Base-by-base conservation (phyloP, 2,113 vertebrate species). In the Phasianus colchicus region DNA sequence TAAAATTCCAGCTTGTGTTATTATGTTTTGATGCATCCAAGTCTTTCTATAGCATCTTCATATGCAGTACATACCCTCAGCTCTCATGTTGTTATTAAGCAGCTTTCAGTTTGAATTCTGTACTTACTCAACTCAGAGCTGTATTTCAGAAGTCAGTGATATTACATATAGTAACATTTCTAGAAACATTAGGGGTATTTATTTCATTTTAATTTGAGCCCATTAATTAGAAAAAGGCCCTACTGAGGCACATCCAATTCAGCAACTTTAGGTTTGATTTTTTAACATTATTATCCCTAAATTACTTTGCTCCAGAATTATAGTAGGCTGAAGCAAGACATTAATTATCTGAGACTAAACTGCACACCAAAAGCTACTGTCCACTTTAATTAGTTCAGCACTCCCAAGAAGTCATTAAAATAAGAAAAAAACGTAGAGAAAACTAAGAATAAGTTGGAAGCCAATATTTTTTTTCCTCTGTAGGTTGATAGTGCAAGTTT, bases 121-220 rank as follows among this genome's bases (percentile, higher is more conserved):
- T 22, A 60, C 14, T 76, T 85, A 42, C 10, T 66, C 64, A 70
- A 16, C 43, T 6, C 66, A 79, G 29, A 89, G 50, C 34, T 78
- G 18, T 30, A 67, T 92, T 89, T 92, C 60, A 83, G 34, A 32
- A 80, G 42, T 48, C n/a, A 60, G 50, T 57, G 38, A 86, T 83
- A 91, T 88, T 43, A 77, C 6, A 25, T 86, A 67, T 29, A 77
- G 22, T 52, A 91, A 78, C 85, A 67, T 65, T 55, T 52, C 75
- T 57, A 83, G 32, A 91, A 95, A 89, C 3, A 67, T 63, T 88
- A 85, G 29, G 22, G 36, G 34, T 83, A 96, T 92, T 96, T 86
- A 92, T 89, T 90, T 75, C 43, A 88, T 75, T 95, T 81, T 88
- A 70, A 92, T 92, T 79, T 92, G 61, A 92, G 88, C 4, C 13